phyloP scores from a whole-genome alignment of 1,140 invertebrate species.

The Drosophila kepulauana region DNA sequence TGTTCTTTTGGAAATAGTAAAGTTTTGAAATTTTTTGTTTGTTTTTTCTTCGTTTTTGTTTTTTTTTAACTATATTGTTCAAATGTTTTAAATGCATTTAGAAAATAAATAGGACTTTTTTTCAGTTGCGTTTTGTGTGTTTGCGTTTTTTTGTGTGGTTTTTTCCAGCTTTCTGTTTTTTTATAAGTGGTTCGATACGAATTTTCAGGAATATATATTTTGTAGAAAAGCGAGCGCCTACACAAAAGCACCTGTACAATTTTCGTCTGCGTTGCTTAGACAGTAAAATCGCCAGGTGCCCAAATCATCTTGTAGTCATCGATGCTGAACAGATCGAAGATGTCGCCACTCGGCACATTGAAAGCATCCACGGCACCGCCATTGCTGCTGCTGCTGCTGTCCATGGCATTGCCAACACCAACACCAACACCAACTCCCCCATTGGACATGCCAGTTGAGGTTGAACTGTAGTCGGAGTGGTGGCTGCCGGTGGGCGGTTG shows the following conservation, averaged over 20 bases:
- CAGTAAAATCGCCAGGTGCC: slow-evolving; percentile 82
- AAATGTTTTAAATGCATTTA: slow-evolving; percentile 83
- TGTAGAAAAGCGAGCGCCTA: slow-evolving; percentile 69
- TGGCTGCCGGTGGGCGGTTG: slow-evolving; percentile 56
- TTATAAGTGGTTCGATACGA: slow-evolving; percentile 46
- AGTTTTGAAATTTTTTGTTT: slow-evolving; percentile 58
- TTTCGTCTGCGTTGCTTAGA: slow-evolving; percentile 52
- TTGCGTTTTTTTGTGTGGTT: slow-evolving; percentile 37
- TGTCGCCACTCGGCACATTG: slow-evolving; percentile 67
- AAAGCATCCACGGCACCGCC: slow-evolving; percentile 69
- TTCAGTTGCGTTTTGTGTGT: slow-evolving; percentile 37
- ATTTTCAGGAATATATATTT: slow-evolving; percentile 67
- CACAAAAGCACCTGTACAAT: slow-evolving; percentile 41
- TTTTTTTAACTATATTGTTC: slow-evolving; percentile 67
- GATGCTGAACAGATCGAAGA: slow-evolving; percentile 84
- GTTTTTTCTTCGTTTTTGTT: slow-evolving; percentile 43
- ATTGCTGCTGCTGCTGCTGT: slow-evolving; percentile 6
- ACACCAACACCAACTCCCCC: not conserved
- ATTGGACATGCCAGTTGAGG: not conserved
- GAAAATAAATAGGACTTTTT: slow-evolving; percentile 81
- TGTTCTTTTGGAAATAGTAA: slow-evolving; percentile 73
- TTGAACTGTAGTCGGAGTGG: slow-evolving; percentile 29
- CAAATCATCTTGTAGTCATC: slow-evolving; percentile 85
- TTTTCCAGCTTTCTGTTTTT: not conserved
- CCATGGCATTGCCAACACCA: slow-evolving; percentile 41